These are phyloP conservation scores for Takifugu flavidus DNA, from an alignment of 2,113 vertebrate genomes.

Conservation along the genomic window DNA sequence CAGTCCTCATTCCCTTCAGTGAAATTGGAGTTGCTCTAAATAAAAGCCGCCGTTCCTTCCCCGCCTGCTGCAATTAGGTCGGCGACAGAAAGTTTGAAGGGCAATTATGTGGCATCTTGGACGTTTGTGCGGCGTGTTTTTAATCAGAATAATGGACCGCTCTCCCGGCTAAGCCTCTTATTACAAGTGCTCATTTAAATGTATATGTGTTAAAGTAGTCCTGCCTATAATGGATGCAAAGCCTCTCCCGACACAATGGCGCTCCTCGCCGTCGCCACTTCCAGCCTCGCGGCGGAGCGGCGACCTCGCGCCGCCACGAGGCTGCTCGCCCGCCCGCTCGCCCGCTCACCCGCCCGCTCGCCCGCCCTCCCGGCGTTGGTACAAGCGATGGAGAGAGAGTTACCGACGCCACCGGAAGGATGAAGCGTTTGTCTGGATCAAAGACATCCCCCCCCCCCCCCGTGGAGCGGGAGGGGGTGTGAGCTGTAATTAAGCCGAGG, in stretches of 20 bases:
- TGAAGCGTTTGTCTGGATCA: slow-evolving; percentile 38
- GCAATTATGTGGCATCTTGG: slow-evolving; percentile 39
- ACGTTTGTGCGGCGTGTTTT: slow-evolving; percentile 26
- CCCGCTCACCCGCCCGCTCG: no score
- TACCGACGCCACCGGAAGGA: no score
- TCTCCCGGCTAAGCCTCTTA: slow-evolving; percentile 48
- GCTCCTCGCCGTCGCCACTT: slow-evolving; percentile 8
- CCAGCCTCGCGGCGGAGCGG: neutral
- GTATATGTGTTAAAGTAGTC: slow-evolving; percentile 25
- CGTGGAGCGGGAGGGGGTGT: slow-evolving; percentile 36
- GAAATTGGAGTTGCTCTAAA: slow-evolving; percentile 14
- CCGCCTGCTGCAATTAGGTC: slow-evolving; percentile 11
- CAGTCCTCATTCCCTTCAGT: neutral
- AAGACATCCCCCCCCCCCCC: slow-evolving; percentile 43
- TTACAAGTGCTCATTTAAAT: slow-evolving; percentile 53
- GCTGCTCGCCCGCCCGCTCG: no score
- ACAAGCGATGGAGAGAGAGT: slow-evolving; percentile 14
- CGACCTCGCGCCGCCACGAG: neutral
- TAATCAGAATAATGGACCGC: slow-evolving; percentile 42
- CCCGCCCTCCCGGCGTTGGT: no score
- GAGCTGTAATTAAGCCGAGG: slow-evolving; percentile 61
- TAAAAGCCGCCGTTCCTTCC: slow-evolving; percentile 11
- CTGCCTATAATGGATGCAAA: slow-evolving; percentile 43
- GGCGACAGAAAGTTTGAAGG: slow-evolving; percentile 9
- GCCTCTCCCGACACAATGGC: slow-evolving; percentile 34